A percentile compares a stretch with the other conserved stretches of the same genome.
phyloP scores from a whole-genome alignment of 2,113 vertebrate genomes.

The Microtus richardsoni region DNA sequence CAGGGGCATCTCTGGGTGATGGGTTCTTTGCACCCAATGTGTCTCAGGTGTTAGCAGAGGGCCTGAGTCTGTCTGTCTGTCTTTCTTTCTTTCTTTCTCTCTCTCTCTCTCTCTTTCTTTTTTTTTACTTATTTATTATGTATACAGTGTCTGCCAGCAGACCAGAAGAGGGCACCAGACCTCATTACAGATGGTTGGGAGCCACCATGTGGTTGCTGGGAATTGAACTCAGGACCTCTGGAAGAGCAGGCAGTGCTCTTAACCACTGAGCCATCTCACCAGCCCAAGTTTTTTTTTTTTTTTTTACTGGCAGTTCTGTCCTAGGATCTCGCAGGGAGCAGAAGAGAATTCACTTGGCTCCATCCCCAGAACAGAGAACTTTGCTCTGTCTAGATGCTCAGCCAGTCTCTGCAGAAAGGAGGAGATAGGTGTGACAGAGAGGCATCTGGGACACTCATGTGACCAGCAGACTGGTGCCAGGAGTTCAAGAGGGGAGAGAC shows the following conservation, averaged over 20 bases:
- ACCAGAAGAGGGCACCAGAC: too few relatives aligned
- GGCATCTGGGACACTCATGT: background rate
- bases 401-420: background rate
- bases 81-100: background rate
- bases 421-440: background rate
- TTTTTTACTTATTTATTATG: too few relatives aligned
- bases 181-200: too few relatives aligned
- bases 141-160: too few relatives aligned
- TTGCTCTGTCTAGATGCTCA: background rate
- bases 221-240: too few relatives aligned
- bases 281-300: background rate
- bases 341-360: background rate
- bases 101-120: background rate
- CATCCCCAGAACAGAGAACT: background rate
- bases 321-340: background rate
- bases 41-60: background rate
- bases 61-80: background rate
- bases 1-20: background rate
- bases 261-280: too few relatives aligned
- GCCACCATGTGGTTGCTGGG: too few relatives aligned
- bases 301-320: background rate
- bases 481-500: background rate
- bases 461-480: background rate
- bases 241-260: too few relatives aligned
- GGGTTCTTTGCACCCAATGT: background rate